Evolutionary conservation across 2,888 invertebrate genomes (phyloP).

Genomic region (Ferdinandea cuprea): DNA sequence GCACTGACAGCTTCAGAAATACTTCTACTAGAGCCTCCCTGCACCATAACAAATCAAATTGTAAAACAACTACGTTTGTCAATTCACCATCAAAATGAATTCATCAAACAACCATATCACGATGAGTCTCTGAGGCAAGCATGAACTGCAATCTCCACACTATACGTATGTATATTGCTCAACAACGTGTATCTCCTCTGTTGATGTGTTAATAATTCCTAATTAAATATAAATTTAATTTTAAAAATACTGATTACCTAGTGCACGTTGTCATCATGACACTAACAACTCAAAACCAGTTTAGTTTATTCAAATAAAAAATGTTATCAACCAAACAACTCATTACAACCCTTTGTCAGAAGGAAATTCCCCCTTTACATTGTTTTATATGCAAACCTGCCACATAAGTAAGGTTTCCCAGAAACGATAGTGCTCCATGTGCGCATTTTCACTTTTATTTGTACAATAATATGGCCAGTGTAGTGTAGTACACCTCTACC

Average conservation of each 20-base stretch:
- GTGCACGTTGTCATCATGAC: not conserved
- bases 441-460: slow-evolving; percentile 67
- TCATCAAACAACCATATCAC: not conserved
- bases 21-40: no score
- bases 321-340: slow-evolving; percentile 27
- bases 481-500: slow-evolving; percentile 4
- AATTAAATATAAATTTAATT: slow-evolving; percentile 43
- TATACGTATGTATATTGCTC: no score
- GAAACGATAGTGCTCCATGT: slow-evolving; percentile 55
- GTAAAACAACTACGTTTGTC: no score
- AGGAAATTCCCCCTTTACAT: slow-evolving; percentile 16
- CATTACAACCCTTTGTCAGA: slow-evolving; percentile 27
- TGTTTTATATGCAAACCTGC: not conserved
- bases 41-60: not conserved
- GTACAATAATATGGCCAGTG: slow-evolving; percentile 3
- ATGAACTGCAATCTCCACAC: slow-evolving; percentile 29
- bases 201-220: slow-evolving; percentile 35
- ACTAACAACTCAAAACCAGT: slow-evolving; percentile 15
- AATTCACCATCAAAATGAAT: not conserved
- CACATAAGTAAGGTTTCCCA: slow-evolving; percentile 37
- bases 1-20: not conserved
- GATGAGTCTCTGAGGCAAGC: not conserved
- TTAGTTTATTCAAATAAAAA: slow-evolving; percentile 10
- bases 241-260: slow-evolving; percentile 4
- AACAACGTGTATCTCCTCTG: slow-evolving; percentile 5